Conservation (phyloP, 2,797 vertebrate species). For the Acanthurus lineatus region DNA sequence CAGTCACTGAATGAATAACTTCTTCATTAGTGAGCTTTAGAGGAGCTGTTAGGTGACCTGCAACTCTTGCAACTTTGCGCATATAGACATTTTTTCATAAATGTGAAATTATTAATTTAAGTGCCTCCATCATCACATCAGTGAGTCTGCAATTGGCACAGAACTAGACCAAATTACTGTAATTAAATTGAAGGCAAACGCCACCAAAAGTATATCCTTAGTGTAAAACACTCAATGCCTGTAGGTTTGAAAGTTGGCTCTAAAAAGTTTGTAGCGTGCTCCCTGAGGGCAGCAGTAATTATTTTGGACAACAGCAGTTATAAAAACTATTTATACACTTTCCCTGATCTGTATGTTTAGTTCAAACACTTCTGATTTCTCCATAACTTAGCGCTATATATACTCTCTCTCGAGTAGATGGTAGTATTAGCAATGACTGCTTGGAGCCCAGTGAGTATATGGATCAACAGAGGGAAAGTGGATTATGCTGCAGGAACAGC, state of each 20-base stretch:
- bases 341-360: neutral
- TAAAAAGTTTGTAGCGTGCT: no score
- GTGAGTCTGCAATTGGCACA: neutral
- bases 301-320: neutral
- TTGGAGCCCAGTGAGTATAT: neutral
- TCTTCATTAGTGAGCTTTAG: no score
- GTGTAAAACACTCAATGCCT: no score
- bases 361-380: neutral
- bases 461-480: conserved; percentile 10
- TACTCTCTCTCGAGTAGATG: neutral
- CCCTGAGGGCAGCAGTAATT: neutral
- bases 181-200: neutral
- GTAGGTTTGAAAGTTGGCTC: no score
- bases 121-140: no score
- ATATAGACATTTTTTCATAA: no score
- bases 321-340: neutral
- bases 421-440: neutral
- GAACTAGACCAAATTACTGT: neutral
- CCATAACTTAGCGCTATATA: neutral
- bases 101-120: no score
- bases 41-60: no score
- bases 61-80: no score
- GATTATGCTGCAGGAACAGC: conserved; percentile 10
- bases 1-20: no score
- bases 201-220: neutral